Base-by-base conservation (phyloP, 1,140 invertebrate species). In the Brachionus koreanus region DNA sequence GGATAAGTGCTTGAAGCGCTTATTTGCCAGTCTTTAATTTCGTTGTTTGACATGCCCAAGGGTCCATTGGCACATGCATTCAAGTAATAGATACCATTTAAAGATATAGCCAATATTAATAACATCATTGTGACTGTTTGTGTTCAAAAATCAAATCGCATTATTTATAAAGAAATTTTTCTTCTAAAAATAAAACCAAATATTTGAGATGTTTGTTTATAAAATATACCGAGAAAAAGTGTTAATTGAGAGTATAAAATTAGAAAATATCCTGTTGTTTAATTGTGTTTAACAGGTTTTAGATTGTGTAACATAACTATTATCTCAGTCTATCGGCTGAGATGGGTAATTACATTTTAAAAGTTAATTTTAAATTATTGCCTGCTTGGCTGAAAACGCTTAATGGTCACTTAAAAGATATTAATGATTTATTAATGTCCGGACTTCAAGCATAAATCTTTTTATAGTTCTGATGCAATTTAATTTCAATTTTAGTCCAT, bases 1-100 rank as follows among this genome's bases (percentile, higher is more conserved):
- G 88, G 88, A 82, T 88, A 88, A 3, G 87, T 87, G 16, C 90
- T 91, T 10, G 89, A 90, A 9, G 90, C 89, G 5, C 90, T 89
- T 69, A 91, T 88, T 85, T 91, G 91, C 90, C 91, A 91, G 84
- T 91, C 91, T 84, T 89, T 86, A 57, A 91, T 90, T 42, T 74
- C 65, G 42, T 46, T 46, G 57, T 57, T 74, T 1, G 65, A 49
- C 82, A 82, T 69, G 13, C 82, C 82, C 19, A 82, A 33, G 6
- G 82, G 65, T 19, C 46, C 46, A 25, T 69, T 29, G 16, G 57
- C 43, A 72, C 79, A 82, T 35, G 33, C 79, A 12, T 33, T 37
- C 35, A 69, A 42, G n/a, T 37, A 16, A 39, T 3, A 5, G 16
- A 39, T 33, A n/a, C 37, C 42, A 9, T 69, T 69, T 16, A 69